phyloP scores from a whole-genome alignment of 2,888 invertebrate species.

The Dioctria rufipes region DNA sequence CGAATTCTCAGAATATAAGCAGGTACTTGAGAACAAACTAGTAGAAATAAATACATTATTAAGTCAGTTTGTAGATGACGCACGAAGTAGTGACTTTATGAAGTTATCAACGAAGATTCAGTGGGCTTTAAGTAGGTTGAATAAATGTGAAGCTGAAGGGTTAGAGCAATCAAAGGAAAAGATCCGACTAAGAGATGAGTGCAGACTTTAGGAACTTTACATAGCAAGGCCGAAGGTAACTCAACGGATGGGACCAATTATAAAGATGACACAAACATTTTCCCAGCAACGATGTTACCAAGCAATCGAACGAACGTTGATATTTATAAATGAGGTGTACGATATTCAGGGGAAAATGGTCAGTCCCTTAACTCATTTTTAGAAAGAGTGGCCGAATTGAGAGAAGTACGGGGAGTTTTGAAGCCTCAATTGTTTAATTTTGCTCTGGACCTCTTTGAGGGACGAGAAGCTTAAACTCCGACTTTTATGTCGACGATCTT shows the following conservation, averaged over 20 bases:
- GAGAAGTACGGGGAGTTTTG: neutral
- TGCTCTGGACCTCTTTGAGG: neutral
- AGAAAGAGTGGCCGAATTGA: neutral
- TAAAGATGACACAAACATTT: neutral
- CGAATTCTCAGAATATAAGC: conserved; percentile 31
- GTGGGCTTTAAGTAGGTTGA: conserved; percentile 23
- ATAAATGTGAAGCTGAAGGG: neutral
- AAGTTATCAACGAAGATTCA: conserved; percentile 46
- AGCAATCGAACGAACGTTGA: neutral
- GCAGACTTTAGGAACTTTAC: neutral
- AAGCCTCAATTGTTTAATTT: neutral
- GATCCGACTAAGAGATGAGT: neutral
- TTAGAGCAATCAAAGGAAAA: neutral
- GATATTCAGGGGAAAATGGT: neutral
- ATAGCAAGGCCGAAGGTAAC: neutral
- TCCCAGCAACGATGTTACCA: neutral
- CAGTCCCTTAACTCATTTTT: neutral
- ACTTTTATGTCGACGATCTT: too few species aligned
- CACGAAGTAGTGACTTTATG: neutral
- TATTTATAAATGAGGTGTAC: too few species aligned
- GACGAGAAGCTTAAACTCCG: too few species aligned
- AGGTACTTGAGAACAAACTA: neutral
- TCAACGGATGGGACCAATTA: neutral
- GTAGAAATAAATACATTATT: conserved; percentile 27
- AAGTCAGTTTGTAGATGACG: conserved; percentile 8